Evolutionary conservation across 2,797 vertebrate genomes (phyloP), one percentile per base, ranked within the genome.

Genomic region (Phylloscopus collybita): DNA sequence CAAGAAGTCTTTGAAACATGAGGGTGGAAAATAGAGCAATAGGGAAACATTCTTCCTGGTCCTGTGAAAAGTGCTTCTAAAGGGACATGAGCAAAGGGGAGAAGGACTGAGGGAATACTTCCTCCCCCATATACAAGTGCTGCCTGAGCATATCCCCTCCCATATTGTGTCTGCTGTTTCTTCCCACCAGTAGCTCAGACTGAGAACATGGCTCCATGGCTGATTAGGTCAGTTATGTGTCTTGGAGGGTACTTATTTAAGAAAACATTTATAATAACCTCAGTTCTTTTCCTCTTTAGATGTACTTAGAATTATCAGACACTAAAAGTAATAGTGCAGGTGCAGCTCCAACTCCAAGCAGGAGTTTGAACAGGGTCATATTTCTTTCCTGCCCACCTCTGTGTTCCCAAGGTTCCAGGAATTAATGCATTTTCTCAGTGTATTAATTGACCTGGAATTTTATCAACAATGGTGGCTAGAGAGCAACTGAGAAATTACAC

Each of bases 21-120:
- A 0, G 3, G 2, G 1, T 2, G 5, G 29, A 18, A 50, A 45
- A 47, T 8, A 38, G 9, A 36, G 13, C n/a, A 36, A n/a, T 30
- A 80, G 56, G 17, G 30, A 80, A 86, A 8, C 1, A 7, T 40
- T 64, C 10, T 86, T 80, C 22, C 42, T 4, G 1, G 7, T 56
- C 22, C 10, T 51, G 11, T 47, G n/a, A 75, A 72, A 51, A 20
- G 4, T 34, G 4, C 5, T 64, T 38, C 42, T 51, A 40, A 76
- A 61, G 18, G 2, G 23, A 16, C 6, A 30, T 13, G 25, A 83
- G 6, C 21, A 56, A 60, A 56, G 18, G 11, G 7, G 23, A 45
- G 29, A 66, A 54, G 20, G 70, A 8, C 26, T 36, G 12, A 45
- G 38, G 16, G 32, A 91, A 65, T 65, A 26, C 2, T 25, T 64